These are phyloP conservation scores for Lepilemur septentrionalis DNA, from an alignment of 2,797 vertebrate genomes.

Conservation along the genomic window DNA sequence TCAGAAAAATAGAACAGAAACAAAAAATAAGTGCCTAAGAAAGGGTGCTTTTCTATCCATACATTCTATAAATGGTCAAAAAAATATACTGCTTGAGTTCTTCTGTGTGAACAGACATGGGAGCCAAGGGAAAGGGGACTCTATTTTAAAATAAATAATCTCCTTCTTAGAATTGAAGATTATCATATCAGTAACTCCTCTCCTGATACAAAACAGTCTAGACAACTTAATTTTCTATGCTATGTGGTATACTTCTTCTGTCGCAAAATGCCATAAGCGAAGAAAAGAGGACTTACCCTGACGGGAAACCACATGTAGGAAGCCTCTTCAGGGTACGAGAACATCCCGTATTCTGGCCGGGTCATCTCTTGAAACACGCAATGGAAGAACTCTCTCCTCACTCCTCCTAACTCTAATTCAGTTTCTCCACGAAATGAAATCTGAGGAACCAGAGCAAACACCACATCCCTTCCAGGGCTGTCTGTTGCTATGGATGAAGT, in stretches of 20 bases:
- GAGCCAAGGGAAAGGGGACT: not conserved
- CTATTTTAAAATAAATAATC: conserved; percentile 10
- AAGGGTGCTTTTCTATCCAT: not conserved
- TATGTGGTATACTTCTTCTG: not conserved
- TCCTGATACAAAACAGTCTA: not conserved
- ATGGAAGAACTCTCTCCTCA: conserved; percentile 74
- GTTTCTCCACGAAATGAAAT: conserved; percentile 74
- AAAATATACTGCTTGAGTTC: not conserved
- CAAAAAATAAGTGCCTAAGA: not conserved
- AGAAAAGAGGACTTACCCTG: conserved; percentile 59
- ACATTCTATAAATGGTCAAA: not conserved
- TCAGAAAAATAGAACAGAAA: not conserved
- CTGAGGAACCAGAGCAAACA: conserved; percentile 52
- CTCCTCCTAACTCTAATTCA: not conserved
- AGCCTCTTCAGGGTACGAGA: conserved; percentile 49
- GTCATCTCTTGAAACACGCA: conserved; percentile 73
- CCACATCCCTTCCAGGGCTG: not conserved
- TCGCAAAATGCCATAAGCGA: not conserved
- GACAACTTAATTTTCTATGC: not conserved
- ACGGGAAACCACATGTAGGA: conserved; percentile 81
- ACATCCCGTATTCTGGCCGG: conserved; percentile 71
- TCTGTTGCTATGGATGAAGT: not conserved
- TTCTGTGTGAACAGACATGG: not conserved
- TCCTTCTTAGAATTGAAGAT: conserved; percentile 1
- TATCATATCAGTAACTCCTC: not conserved